These are phyloP conservation scores for Paramormyrops hopkinsi DNA, from an alignment of 2,797 vertebrate species.

Conservation along the genomic window DNA sequence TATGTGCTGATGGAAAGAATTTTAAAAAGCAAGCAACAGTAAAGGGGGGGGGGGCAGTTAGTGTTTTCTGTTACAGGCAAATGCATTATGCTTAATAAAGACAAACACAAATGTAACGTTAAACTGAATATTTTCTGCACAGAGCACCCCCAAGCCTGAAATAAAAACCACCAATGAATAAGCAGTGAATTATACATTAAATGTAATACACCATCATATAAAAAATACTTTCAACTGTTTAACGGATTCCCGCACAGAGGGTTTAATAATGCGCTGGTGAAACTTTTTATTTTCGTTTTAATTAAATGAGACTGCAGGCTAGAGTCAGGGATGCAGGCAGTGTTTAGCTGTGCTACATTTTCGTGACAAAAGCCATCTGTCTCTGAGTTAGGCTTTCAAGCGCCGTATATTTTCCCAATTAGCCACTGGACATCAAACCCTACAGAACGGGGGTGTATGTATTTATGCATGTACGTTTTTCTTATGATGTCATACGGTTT, in stretches of 20 bases:
- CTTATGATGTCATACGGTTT: conserved; percentile 37
- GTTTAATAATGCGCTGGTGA: conserved; percentile 23
- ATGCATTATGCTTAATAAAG: background rate
- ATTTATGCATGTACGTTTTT: conserved; percentile 39
- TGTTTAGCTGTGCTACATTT: background rate
- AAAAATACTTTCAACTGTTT: conserved; percentile 6
- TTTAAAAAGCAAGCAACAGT: background rate
- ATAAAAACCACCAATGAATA: conserved; percentile 17
- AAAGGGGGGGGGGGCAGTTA: background rate
- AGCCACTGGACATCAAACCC: conserved; percentile 30
- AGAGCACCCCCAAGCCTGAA: conserved; percentile 18
- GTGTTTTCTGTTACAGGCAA: background rate
- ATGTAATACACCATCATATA: background rate
- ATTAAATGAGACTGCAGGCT: conserved; percentile 44
- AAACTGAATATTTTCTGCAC: background rate
- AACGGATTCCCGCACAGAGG: conserved; percentile 25
- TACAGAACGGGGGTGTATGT: conserved; percentile 40
- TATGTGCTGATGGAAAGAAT: conserved; percentile 19
- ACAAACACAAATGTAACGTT: conserved; percentile 20
- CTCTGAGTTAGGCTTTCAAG: background rate
- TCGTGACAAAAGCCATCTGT: background rate
- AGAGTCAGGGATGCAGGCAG: conserved; percentile 29
- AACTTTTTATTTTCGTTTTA: conserved; percentile 42
- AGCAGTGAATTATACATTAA: background rate
- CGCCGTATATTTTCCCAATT: background rate